Percentiles rank a stretch among this genome's conserved stretches.
These are phyloP conservation scores for Cheilosia vernalis DNA, from an alignment of 2,888 invertebrate species.

Conservation along the genomic window DNA sequence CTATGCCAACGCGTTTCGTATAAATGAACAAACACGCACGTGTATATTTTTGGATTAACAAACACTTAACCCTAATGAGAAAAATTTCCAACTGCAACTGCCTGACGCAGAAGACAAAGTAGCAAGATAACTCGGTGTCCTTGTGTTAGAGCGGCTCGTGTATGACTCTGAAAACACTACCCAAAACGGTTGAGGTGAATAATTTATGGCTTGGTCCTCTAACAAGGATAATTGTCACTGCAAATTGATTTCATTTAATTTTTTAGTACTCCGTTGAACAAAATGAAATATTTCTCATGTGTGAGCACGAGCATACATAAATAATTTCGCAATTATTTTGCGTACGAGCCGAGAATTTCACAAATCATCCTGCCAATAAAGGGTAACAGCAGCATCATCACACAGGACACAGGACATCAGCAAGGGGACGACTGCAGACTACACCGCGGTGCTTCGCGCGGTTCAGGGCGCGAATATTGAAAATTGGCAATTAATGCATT, in stretches of 20 bases:
- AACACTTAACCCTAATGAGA: slow-evolving; percentile 60
- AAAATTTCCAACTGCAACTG: slow-evolving; percentile 49
- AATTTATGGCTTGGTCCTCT: slow-evolving; percentile 1
- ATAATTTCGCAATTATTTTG: slow-evolving; percentile 63
- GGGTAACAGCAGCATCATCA: neutral
- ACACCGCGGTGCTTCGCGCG: too few species aligned
- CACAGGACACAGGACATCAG: neutral
- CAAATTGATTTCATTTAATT: slow-evolving; percentile 7
- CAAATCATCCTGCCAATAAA: slow-evolving; percentile 43
- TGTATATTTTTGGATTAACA: slow-evolving; percentile 43
- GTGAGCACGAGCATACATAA: slow-evolving; percentile 26
- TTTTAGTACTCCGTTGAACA: neutral
- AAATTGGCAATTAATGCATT: slow-evolving; percentile 69
- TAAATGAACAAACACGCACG: slow-evolving; percentile 26
- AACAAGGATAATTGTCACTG: slow-evolving; percentile 17
- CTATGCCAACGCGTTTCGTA: slow-evolving; percentile 33
- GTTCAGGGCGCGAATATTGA: slow-evolving; percentile 38
- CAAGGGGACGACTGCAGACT: neutral
- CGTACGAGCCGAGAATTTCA: slow-evolving; percentile 37
- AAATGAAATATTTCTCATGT: slow-evolving; percentile 35
- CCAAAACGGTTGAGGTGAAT: neutral
- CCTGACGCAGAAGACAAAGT: neutral
- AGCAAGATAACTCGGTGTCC: slow-evolving; percentile 7
- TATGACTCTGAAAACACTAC: neutral
- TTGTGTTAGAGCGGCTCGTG: neutral